Evolutionary conservation across 2,113 vertebrate genomes (phyloP), one percentile per base, ranked within the genome.

Genomic region (western clawed frog (Xenopus tropicalis)): DNA sequence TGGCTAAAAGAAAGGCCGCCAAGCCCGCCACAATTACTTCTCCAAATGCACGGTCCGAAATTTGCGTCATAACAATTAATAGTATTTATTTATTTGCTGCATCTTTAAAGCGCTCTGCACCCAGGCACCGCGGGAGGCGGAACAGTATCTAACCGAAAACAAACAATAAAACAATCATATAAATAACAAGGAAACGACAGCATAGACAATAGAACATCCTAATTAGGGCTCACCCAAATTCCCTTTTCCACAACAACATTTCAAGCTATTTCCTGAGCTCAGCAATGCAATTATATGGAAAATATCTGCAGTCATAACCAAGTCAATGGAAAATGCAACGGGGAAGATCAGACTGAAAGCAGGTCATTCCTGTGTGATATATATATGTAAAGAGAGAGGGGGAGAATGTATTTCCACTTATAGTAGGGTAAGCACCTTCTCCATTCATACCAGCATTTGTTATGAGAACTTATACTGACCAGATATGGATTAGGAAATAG

Each of bases 81-180:
- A 66, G 23, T 75, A 69, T 75, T 75, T 75, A 75, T 75, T 75
- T 75, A 69, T 67, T 75, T 69, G 66, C 46, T 19, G 44, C 57
- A 42, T 61, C 66, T 75, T 75, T 75, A 69, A 75, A 75, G 72
- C 58, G 22, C 25, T 67, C 20, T 56, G 66, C 58, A 75, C 61
- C 72, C 72, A 75, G 46, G 48, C 72, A 69, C 72, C 66, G 44
- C 72, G 52, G 66, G 72, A 75, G 57, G 46, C 46, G 72, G 72
- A 75, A 75, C 69, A 69, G 72, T 62, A 75, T 42, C 46, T 75
- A 58, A 75, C 65, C 66, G 69, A 75, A 75, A 75, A 75, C 72
- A 75, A 75, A 75, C 72, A 75, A 75, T 75, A 75, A 75, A 75
- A 75, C 72, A 75, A 75, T 75, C 58, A 75, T 75, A 75, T 75